Conservation (phyloP, 2,888 invertebrate species). For the Thecophora atra region DNA sequence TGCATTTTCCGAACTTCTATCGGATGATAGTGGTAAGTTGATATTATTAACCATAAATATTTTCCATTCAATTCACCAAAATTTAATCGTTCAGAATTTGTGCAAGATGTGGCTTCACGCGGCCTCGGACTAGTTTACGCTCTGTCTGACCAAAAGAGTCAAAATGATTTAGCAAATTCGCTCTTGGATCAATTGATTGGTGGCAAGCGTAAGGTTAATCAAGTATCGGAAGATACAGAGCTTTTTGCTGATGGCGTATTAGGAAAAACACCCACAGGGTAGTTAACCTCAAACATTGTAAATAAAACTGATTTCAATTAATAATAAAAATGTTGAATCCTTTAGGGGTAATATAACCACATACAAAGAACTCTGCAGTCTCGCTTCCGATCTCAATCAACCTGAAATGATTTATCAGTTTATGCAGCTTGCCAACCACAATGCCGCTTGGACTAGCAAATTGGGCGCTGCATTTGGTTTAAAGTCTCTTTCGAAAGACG, state of each 20-base stretch:
- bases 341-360: constrained; percentile 86
- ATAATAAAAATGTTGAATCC: not conserved
- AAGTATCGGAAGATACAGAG: constrained; percentile 84
- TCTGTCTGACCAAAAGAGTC: constrained; percentile 77
- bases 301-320: not conserved
- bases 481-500: constrained; percentile 84
- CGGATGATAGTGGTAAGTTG: constrained; percentile 85
- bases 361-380: constrained; percentile 91
- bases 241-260: constrained; percentile 89
- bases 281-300: constrained; percentile 47
- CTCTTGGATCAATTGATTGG: constrained; percentile 85
- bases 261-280: constrained; percentile 89
- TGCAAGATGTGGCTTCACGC: constrained; percentile 93
- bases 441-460: constrained; percentile 93
- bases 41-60: not conserved
- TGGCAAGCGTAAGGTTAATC: constrained; percentile 77
- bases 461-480: constrained; percentile 92
- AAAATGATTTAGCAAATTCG: constrained; percentile 77
- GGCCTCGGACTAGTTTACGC: constrained; percentile 90
- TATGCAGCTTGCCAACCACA: constrained; percentile 94
- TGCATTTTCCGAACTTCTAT: constrained; percentile 86
- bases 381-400: constrained; percentile 93
- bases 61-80: not conserved
- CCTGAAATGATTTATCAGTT: constrained; percentile 96
- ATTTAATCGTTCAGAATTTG: constrained; percentile 74